These are phyloP conservation scores for Heteromyza rotundicornis DNA, from an alignment of 2,888 invertebrate genomes.

Conservation along the genomic window DNA sequence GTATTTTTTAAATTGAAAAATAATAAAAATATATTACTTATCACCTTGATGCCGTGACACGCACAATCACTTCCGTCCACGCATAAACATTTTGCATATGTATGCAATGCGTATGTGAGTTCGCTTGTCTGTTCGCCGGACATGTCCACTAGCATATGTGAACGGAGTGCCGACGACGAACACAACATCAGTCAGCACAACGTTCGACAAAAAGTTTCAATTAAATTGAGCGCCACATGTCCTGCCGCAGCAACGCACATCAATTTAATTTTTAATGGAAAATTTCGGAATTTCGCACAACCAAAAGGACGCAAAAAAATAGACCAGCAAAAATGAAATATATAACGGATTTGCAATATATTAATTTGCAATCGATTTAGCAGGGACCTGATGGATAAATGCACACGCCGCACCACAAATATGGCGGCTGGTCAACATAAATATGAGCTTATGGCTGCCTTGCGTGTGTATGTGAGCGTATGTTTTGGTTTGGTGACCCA, in stretches of 20 bases:
- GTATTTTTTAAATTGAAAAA: too few species aligned
- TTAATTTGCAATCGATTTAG: conserved; percentile 8
- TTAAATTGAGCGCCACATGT: background rate
- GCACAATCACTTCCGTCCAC: too few species aligned
- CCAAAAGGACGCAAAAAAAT: background rate
- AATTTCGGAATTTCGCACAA: background rate
- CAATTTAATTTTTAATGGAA: conserved; percentile 5
- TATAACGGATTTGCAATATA: background rate
- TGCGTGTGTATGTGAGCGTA: background rate
- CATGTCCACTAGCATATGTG: background rate
- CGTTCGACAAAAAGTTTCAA: background rate
- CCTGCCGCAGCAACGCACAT: background rate
- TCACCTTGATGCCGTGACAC: too few species aligned
- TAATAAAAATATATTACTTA: too few species aligned
- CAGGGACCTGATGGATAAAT: background rate
- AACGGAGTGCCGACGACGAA: too few species aligned
- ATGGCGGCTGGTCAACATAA: background rate
- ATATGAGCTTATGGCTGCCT: background rate
- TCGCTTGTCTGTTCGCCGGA: too few species aligned
- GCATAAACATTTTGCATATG: too few species aligned
- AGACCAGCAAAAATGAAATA: too few species aligned
- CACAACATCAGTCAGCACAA: background rate
- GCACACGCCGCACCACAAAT: background rate
- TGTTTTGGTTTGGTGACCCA: conserved; percentile 1
- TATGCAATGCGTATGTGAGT: too few species aligned